Evolutionary conservation across 2,888 invertebrate species (phyloP), one percentile per base, ranked within the genome.

Genomic region (Torymus auratus): DNA sequence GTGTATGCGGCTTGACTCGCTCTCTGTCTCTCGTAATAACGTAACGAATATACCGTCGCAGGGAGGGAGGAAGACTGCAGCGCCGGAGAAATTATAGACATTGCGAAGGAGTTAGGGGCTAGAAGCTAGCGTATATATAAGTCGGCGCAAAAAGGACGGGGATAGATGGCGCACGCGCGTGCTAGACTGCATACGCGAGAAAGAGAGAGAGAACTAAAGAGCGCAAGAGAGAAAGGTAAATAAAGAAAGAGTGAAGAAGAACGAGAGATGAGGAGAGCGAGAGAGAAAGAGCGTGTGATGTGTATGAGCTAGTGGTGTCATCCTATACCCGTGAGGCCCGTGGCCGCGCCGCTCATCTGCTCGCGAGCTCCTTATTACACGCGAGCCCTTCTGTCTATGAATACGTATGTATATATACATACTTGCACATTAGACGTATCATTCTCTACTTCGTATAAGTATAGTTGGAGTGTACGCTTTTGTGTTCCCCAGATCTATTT

Each of bases 301-400:
- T 17, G 17, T 68, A 60, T 56, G 55, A 64, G 55, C 58, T 65
- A 60, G 69, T 88, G 89, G 85, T 89, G 89, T 89, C 88, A 89
- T 89, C 88, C 87, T 88, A 89, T 89, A 89, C 89, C 87, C 89
- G 89, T 89, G 89, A 85, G 88, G 41, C 86, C 86, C 83, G 83
- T 81, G 84, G 83, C 85, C 84, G 85, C 85, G 87, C 86, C 86
- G 84, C 85, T 86, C 85, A 83, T 85, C 86, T 85, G 86, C 85
- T 14, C 28, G 20, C 17, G 85, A 84, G 86, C 86, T 85, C 86
- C 86, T 88, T 88, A 88, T 89, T 87, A 86, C 86, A 85, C 85
- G 83, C 86, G 84, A 84, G 82, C 1, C 53, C 20, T 14, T 55
- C 20, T 50, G 50, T n/a, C 0, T 62, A 53, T 17, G 50, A 82